Percentiles rank a stretch among this genome's conserved stretches.
phyloP scores from a whole-genome alignment of 2,797 vertebrate genomes.

The Ptychadena robeensis region DNA sequence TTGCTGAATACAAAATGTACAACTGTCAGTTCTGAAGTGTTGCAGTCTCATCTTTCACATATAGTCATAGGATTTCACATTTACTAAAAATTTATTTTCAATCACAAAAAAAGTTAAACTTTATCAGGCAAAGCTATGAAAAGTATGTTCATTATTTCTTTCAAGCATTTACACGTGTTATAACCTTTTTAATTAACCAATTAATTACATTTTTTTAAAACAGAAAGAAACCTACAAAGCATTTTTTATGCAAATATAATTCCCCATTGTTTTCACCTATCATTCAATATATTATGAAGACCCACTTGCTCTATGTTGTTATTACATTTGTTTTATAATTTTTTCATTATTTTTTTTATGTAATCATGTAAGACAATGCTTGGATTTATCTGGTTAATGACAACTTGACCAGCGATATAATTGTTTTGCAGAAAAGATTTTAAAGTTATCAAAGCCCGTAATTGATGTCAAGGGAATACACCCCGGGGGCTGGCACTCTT shows the following conservation, averaged over 20 bases:
- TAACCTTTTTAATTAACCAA: background rate
- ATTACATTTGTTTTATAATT: no score
- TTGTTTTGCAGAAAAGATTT: no score
- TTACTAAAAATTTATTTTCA: slow-evolving; percentile 9
- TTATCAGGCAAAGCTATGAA: background rate
- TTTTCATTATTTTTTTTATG: no score
- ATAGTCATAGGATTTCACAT: slow-evolving; percentile 18
- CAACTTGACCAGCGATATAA: no score
- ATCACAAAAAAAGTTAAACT: background rate
- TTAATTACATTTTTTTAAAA: background rate
- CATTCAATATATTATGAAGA: background rate
- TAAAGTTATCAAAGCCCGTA: no score
- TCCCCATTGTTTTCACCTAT: background rate
- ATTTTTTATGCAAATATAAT: background rate
- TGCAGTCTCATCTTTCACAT: slow-evolving; percentile 26
- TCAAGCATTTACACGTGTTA: background rate
- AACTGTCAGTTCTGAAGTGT: slow-evolving; percentile 57
- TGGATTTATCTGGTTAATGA: no score
- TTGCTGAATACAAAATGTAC: slow-evolving; percentile 64
- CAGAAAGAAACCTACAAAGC: background rate
- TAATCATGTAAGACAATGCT: no score
- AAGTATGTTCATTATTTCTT: background rate
- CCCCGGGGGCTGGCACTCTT: no score
- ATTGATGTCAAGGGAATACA: no score
- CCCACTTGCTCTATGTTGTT: no score